Base-by-base conservation (phyloP, 2,888 invertebrate genomes). In the Atrina japonica region DNA sequence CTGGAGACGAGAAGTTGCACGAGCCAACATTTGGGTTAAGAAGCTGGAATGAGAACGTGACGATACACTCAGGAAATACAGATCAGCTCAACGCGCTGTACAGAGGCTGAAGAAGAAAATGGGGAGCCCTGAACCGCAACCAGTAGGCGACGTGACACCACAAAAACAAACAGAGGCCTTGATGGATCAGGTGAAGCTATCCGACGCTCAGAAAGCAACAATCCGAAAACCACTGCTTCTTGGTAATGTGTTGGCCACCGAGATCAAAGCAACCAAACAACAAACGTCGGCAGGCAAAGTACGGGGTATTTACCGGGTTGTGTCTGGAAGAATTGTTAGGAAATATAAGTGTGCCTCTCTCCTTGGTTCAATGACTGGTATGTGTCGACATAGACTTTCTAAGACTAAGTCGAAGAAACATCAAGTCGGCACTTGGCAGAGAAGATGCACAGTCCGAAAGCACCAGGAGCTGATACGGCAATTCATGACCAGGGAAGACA, bases 401-500 rank as follows among this genome's bases (percentile, higher is more conserved):
- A 56, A 56, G 0, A 7, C n/a, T 30, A n/a, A 27, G 18, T 30
- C 30, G 2, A 56, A 56, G 56, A n/a, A 3, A 0, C 29, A 35
- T 1, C 35, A 56, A n/a, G 30, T 30, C 21, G 18, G 7, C 16
- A 30, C 3, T 5, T 21, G 40, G 18, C 30, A 29, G 2, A 16
- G 35, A 11, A 21, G 21, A 9, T 35, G 40, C 18, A 40, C 30
- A 35, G 30, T 56, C 1, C 21, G 16, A 21, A 27, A 30, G 30
- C 40, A 30, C 18, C 16, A 18, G 16, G 30, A 30, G 16, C 5
- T 18, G 16, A 21, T 56, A n/a, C 30, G 30, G 6, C 14, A 18
- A 11, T 70, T 50, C 35, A 21, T 65, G n/a, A 56, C 58, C 21
- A 60, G 68, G 14, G 67, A 72, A 52, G 66, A 66, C 29, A 49